Evolutionary conservation across 1,140 invertebrate species (phyloP), one percentile per base, ranked within the genome.

Genomic region (Anoplolepis gracilipes): DNA sequence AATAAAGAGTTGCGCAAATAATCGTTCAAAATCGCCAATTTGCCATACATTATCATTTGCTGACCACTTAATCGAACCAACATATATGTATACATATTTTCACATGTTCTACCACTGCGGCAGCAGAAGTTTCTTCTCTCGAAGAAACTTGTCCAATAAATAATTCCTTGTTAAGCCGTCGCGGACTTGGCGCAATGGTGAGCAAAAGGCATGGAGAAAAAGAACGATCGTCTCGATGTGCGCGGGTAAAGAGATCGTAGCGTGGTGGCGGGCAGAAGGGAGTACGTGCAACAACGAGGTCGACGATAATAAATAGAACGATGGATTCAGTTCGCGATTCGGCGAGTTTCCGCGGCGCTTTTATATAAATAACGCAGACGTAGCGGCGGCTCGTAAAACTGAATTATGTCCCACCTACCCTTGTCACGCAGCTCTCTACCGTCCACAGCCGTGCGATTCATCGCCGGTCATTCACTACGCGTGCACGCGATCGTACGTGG

Each of bases 101-200:
- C 67, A 72, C 67, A 46, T 73, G 67, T 59, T 28, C 7, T 36
- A 59, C 33, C 36, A 65, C 65, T 55, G 87, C 76, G 87, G 88
- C 33, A 77, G 88, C 84, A 65, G 75, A 88, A 88, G 88, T 89
- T 88, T 85, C 28, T 88, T 85, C 28, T 30, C 10, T 6, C 25
- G 65, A 59, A 84, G 89, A 91, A 91, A 91, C 88, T 91, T 91
- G 88, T 10, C 53, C 88, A 62, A 91, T 91, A 91, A 91, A 91
- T 90, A 91, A 91, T 91, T 91, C 90, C 72, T 88, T 65, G 84
- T 85, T 84, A 88, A 88, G 84, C 70, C 88, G 84, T 86, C 84
- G 61, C 79, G 85, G 81, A 82, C 69, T 85, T 65, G 84, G 49
- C 62, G 53, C 62, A 49, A 39, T 53, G 86, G 86, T 49, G 87